Conservation (phyloP, 2,797 vertebrate species). For the Mus minutoides region DNA sequence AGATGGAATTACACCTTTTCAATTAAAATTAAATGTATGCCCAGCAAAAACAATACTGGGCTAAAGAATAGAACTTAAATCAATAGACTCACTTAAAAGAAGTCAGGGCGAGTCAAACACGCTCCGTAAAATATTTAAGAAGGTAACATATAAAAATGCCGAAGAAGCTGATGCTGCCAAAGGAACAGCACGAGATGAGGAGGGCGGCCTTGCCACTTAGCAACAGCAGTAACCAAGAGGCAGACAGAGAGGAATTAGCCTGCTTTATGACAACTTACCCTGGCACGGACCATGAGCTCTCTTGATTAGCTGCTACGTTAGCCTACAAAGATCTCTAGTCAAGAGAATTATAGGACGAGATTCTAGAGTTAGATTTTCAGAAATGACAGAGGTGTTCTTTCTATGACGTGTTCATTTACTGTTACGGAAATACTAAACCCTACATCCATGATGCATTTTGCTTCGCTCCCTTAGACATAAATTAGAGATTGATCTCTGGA, state of each 20-base stretch:
- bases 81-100: conserved; percentile 15
- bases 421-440: not conserved
- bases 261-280: not conserved
- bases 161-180: not conserved
- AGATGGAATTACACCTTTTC: not conserved
- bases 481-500: not conserved
- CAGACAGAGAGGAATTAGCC: not conserved
- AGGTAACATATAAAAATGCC: not conserved
- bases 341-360: conserved; percentile 10
- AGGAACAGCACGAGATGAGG: not conserved
- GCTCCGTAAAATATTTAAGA: conserved; percentile 16
- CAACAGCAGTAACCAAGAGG: conserved; percentile 1
- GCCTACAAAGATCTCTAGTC: not conserved
- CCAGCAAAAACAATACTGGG: not conserved
- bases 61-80: not conserved
- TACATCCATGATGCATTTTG: not conserved
- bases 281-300: not conserved
- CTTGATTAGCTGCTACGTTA: not conserved
- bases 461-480: not conserved
- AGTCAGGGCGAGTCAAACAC: conserved; percentile 6
- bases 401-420: not conserved
- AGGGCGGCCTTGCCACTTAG: not conserved
- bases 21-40: conserved; percentile 21
- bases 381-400: conserved; percentile 25
- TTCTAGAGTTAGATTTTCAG: conserved; percentile 16